These are phyloP conservation scores for Corvus moneduloides DNA, from an alignment of 2,113 vertebrate genomes.

Conservation along the genomic window DNA sequence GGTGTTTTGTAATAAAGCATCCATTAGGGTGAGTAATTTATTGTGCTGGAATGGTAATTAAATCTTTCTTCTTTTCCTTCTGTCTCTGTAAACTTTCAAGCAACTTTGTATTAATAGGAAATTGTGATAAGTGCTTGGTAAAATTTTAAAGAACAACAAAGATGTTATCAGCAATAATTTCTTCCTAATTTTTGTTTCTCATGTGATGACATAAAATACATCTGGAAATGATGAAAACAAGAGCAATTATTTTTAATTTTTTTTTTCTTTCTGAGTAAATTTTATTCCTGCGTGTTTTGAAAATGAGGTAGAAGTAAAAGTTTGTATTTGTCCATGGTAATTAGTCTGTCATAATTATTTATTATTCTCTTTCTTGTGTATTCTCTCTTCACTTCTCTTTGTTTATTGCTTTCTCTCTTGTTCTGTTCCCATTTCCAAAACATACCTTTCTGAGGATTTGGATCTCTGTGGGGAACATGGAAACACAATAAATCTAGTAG, in stretches of 20 bases:
- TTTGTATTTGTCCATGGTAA: not conserved
- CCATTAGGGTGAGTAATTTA: conserved; percentile 87
- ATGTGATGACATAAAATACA: not conserved
- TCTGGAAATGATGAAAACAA: not conserved
- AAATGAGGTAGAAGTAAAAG: not conserved
- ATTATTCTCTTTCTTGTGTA: not conserved
- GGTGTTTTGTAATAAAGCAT: conserved; percentile 96
- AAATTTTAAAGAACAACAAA: not conserved
- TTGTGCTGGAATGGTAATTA: not conserved
- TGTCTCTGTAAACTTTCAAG: not conserved
- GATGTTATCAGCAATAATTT: not conserved
- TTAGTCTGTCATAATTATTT: not conserved
- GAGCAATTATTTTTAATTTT: not conserved
- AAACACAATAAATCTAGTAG: not conserved
- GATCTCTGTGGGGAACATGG: not conserved
- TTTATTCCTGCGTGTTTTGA: not conserved
- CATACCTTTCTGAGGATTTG: not conserved
- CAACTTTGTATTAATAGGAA: not conserved
- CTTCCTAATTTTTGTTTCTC: not conserved
- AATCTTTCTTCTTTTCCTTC: not conserved
- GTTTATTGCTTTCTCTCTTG: not conserved
- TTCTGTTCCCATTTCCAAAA: not conserved
- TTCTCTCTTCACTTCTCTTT: not conserved
- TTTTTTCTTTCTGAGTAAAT: not conserved
- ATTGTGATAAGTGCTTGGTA: not conserved